phyloP scores from a whole-genome alignment of 2,797 vertebrate species.

The Artibeus lituratus region DNA sequence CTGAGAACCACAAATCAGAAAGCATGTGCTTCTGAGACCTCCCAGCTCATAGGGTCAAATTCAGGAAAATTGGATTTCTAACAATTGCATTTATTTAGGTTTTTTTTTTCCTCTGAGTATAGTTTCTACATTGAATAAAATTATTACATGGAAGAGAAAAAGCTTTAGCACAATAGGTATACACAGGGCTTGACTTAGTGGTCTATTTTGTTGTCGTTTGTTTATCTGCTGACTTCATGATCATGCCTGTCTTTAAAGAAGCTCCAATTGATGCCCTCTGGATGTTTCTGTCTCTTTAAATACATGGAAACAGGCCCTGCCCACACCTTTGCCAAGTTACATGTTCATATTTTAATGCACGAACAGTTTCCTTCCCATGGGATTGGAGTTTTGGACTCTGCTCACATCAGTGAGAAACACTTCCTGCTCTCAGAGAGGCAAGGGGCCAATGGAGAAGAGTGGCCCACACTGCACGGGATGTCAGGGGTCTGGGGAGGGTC shows the following conservation, averaged over 20 bases:
- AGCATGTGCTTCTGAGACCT: constrained; percentile 26
- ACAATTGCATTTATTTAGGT: constrained; percentile 29
- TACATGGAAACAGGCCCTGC: not conserved
- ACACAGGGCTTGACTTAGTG: not conserved
- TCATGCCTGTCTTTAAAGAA: not conserved
- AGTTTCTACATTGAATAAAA: constrained; percentile 36
- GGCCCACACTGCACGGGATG: rapidly evolving
- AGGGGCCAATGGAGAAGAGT: not conserved
- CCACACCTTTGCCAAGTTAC: not conserved
- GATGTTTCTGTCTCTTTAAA: not conserved
- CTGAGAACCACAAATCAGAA: constrained; percentile 64
- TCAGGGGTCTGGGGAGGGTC: not conserved
- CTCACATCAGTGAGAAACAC: not conserved
- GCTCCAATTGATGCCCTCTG: not conserved
- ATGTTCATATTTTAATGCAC: not conserved
- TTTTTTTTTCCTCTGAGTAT: not conserved
- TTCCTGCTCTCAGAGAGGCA: not conserved
- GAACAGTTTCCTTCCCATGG: not conserved
- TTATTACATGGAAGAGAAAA: not conserved
- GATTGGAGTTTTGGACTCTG: not conserved
- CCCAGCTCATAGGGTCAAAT: constrained; percentile 39
- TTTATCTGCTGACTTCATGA: not conserved
- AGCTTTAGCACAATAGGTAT: not conserved
- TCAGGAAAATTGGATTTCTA: constrained; percentile 68
- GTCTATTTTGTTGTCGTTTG: not conserved